phyloP scores from a whole-genome alignment of 2,888 invertebrate species.

The Glaucopsyche alexis region DNA sequence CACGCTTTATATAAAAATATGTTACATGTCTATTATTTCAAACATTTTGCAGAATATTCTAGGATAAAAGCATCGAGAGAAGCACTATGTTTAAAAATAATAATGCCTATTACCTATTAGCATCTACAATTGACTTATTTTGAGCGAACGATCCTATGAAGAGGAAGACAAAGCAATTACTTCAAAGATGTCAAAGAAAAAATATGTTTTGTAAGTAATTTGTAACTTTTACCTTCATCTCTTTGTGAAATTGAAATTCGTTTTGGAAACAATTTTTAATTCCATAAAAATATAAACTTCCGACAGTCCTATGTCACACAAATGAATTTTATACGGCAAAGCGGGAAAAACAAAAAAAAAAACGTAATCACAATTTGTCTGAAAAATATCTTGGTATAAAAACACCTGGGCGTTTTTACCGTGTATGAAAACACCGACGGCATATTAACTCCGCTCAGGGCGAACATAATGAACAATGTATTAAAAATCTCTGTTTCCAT shows the following conservation, averaged over 20 bases:
- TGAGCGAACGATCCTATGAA: too few species aligned
- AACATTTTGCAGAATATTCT: neutral
- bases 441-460: constrained; percentile 51
- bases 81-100: neutral
- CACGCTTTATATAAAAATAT: constrained; percentile 9
- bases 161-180: neutral
- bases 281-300: neutral
- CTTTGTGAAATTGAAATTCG: neutral
- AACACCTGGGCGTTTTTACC: constrained; percentile 55
- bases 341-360: constrained; percentile 13
- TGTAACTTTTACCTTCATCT: neutral
- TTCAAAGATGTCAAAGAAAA: neutral
- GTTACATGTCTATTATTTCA: constrained; percentile 18
- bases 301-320: neutral
- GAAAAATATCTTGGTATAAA: constrained; percentile 53
- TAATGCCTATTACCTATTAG: neutral
- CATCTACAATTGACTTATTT: too few species aligned
- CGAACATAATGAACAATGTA: constrained; percentile 35
- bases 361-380: constrained; percentile 50
- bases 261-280: constrained; percentile 4
- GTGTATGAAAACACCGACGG: constrained; percentile 50
- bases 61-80: neutral
- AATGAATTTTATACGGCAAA: constrained; percentile 19
- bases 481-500: constrained; percentile 28
- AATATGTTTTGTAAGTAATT: neutral